These are phyloP conservation scores for Drosophila pseudoananassae DNA, from an alignment of 1,140 invertebrate species.

Conservation along the genomic window DNA sequence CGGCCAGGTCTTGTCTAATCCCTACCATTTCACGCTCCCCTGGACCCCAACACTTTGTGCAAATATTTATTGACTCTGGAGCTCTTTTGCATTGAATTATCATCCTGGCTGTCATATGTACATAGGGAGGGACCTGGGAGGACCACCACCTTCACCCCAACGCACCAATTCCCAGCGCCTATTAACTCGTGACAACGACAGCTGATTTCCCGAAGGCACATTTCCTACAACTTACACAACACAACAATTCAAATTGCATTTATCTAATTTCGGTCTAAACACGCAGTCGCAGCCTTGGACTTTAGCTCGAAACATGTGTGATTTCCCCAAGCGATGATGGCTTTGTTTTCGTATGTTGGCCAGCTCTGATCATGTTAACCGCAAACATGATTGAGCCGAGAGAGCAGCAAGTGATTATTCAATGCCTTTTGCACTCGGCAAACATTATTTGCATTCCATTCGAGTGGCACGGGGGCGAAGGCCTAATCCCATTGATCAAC, in stretches of 20 bases:
- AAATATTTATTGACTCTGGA: constrained; percentile 51
- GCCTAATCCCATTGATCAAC: constrained; percentile 19
- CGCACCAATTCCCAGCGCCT: constrained; percentile 63
- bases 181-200: constrained; percentile 76
- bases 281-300: constrained; percentile 39
- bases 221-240: constrained; percentile 67
- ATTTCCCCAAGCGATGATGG: constrained; percentile 23
- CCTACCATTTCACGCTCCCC: constrained; percentile 35
- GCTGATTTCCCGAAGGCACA: constrained; percentile 67
- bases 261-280: constrained; percentile 74
- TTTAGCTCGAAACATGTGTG: neutral
- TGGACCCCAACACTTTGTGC: constrained; percentile 39
- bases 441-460: constrained; percentile 13
- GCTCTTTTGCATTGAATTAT: constrained; percentile 62
- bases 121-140: neutral
- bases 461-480: neutral
- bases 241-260: constrained; percentile 73
- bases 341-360: constrained; percentile 29
- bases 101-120: constrained; percentile 24
- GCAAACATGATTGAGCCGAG: constrained; percentile 18
- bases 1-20: constrained; percentile 4
- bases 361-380: constrained; percentile 28
- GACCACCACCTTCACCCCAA: neutral
- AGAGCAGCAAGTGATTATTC: constrained; percentile 31
- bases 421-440: constrained; percentile 27